Evolutionary conservation across 2,797 vertebrate genomes (phyloP), one percentile per base, ranked within the genome.

Genomic region (Acropternis orthonyx): DNA sequence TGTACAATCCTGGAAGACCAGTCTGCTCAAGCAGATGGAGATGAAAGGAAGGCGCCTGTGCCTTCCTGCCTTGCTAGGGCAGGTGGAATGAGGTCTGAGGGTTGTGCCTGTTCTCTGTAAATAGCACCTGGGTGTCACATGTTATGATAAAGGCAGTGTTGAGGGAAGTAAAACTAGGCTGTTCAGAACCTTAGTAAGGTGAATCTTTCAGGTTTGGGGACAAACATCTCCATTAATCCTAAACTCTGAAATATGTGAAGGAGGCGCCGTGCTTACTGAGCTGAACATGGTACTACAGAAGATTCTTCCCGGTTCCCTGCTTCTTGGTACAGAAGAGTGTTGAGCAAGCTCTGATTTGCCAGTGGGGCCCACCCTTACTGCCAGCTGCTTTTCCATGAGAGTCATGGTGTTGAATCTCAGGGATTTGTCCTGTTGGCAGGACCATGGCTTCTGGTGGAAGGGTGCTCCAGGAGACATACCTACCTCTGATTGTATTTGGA

Each of bases 51-150:
- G 23, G 27, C 18, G 9, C 12, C 20, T 46, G 43, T 46, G 17
- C 32, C 17, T 34, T 48, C 63, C 43, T 44, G 69, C 44, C 46
- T 67, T 80, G 34, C 49, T 68, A 0, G 1, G 27, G 24, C 18
- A 18, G 30, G 46, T 21, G 27, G 48, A 52, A 32, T 48, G 12
- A 48, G 22, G 54, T 41, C 32, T 63, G 49, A 17, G 14, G 14
- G 11, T 52, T 61, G 37, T 75, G 18, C 11, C 14, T 27, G 22
- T 37, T 80, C 39, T 71, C 32, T 76, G 17, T 26, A 43, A 67
- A 44, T 7, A 8, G 11, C 30, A 56, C 13, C 12, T 0, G 0
- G 58, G 26, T 13, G 2, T 62, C 10, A 3, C 18, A 14, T 24
- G 23, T 13, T n/a, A 34, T 41, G 46, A 36, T 26, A 23, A 43